Evolutionary conservation across 2,888 invertebrate species (phyloP).

Genomic region (Bombylius major): DNA sequence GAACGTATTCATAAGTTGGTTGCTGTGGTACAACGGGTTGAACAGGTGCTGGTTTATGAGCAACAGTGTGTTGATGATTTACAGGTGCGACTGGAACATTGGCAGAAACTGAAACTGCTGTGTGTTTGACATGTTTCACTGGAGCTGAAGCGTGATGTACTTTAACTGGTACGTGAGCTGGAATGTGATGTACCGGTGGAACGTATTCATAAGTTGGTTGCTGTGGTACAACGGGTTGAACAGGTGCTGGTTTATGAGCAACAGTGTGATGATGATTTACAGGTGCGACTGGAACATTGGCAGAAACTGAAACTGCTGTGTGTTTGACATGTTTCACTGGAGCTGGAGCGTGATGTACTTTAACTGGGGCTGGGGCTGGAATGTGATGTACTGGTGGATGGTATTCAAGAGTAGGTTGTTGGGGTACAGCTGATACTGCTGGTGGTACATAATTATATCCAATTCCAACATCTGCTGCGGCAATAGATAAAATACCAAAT

Average conservation of each 20-base stretch:
- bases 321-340: background rate
- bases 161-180: background rate
- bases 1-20: background rate
- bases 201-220: too few species aligned
- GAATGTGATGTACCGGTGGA: background rate
- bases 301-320: background rate
- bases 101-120: background rate
- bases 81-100: background rate
- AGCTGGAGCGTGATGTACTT: background rate
- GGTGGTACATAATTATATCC: background rate
- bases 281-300: too few species aligned
- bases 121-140: background rate
- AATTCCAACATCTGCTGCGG: background rate
- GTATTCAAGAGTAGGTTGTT: background rate
- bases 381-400: too few species aligned
- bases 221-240: too few species aligned
- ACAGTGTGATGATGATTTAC: too few species aligned
- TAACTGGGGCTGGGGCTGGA: background rate
- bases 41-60: background rate
- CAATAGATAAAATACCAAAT: background rate
- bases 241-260: too few species aligned
- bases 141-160: background rate
- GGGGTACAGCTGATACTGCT: too few species aligned
- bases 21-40: background rate
- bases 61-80: background rate